Evolutionary conservation across 2,888 invertebrate species (phyloP).

Genomic region (Lypha dubia): DNA sequence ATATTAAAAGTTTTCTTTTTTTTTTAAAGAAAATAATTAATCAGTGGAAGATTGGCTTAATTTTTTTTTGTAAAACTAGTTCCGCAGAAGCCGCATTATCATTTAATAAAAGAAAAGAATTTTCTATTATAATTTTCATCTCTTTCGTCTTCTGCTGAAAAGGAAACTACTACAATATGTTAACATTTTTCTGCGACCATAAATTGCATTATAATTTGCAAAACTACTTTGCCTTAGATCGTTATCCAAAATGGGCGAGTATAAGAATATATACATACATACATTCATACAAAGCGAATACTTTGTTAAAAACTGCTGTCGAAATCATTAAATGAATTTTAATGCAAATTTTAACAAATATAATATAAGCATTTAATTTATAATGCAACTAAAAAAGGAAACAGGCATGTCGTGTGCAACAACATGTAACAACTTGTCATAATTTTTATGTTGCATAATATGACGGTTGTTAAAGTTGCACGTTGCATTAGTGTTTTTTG

Average conservation of each 20-base stretch:
- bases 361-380: conserved; percentile 59
- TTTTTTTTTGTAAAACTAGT: conserved; percentile 16
- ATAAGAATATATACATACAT: conserved; percentile 1
- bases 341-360: conserved; percentile 64
- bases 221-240: conserved; percentile 42
- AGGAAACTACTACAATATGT: conserved; percentile 23
- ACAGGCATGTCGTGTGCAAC: conserved; percentile 66
- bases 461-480: conserved; percentile 44
- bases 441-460: conserved; percentile 70
- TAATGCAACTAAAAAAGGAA: conserved; percentile 58
- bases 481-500: conserved; percentile 20
- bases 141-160: conserved; percentile 22
- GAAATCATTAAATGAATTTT: conserved; percentile 60
- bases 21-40: conserved; percentile 19
- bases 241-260: conserved; percentile 15
- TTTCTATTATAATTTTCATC: background rate
- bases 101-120: conserved; percentile 4
- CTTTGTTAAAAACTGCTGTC: conserved; percentile 33
- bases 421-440: conserved; percentile 70
- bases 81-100: background rate
- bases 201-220: conserved; percentile 34
- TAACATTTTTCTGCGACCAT: conserved; percentile 46
- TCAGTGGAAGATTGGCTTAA: conserved; percentile 26
- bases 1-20: conserved; percentile 34
- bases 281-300: too few species aligned